Evolutionary conservation across 1,140 invertebrate species (phyloP).

Genomic region (Octopus sinensis): DNA sequence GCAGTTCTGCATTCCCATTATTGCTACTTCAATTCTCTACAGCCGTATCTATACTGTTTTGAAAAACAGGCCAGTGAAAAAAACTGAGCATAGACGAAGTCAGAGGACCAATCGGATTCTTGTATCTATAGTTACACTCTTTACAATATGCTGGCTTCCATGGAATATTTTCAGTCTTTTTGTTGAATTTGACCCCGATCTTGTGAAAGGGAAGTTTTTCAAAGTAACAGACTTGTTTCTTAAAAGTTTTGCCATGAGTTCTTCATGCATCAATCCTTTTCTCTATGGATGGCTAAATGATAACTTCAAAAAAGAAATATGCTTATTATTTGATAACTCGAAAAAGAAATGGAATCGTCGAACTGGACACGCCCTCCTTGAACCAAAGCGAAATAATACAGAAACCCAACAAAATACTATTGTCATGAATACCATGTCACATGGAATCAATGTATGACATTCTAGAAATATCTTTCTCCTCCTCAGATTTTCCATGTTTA

Average conservation of each 20-base stretch:
- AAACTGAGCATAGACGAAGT: conserved; percentile 62
- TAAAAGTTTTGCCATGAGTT: conserved; percentile 65
- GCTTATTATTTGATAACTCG: conserved; percentile 30
- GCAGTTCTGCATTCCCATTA: conserved; percentile 50
- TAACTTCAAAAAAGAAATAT: conserved; percentile 53
- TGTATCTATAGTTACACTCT: conserved; percentile 91
- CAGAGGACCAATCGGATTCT: conserved; percentile 80
- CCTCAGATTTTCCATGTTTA: background rate
- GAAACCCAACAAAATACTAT: conserved; percentile 7
- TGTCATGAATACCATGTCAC: background rate
- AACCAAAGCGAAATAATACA: conserved; percentile 19
- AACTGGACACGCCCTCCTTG: conserved; percentile 26
- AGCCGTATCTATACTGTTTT: conserved; percentile 47
- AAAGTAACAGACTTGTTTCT: conserved; percentile 48
- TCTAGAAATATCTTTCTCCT: background rate
- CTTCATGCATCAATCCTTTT: conserved; percentile 81
- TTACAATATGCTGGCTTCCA: conserved; percentile 74
- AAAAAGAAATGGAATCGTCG: conserved; percentile 26
- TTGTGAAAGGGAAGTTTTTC: conserved; percentile 39
- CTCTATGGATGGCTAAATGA: conserved; percentile 70
- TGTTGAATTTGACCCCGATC: conserved; percentile 39
- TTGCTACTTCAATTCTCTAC: conserved; percentile 47
- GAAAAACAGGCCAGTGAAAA: conserved; percentile 41
- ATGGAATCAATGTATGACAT: background rate
- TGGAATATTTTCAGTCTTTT: conserved; percentile 51